phyloP scores from a whole-genome alignment of 2,797 vertebrate species.

The Fratercula arctica region DNA sequence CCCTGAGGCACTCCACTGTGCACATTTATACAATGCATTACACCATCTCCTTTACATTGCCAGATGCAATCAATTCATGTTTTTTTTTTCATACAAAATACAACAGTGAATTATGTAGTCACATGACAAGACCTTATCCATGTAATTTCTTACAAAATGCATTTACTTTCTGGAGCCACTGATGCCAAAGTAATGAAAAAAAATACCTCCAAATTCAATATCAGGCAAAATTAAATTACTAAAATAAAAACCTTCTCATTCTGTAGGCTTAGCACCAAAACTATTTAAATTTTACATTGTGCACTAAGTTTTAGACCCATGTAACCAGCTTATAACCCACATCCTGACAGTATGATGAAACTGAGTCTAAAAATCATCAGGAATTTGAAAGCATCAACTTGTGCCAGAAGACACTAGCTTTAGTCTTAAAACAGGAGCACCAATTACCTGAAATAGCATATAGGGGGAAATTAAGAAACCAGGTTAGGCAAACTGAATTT shows the following conservation, averaged over 20 bases:
- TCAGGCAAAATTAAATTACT: not conserved
- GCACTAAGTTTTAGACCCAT: not conserved
- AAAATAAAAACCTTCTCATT: not conserved
- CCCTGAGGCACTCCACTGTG: conserved; percentile 5
- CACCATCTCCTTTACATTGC: conserved; percentile 42
- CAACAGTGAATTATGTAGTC: not conserved
- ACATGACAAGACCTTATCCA: not conserved
- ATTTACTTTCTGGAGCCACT: conserved; percentile 36
- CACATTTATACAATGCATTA: conserved; percentile 55
- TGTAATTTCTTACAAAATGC: conserved; percentile 1
- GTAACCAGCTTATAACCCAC: not conserved
- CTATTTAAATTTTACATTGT: not conserved
- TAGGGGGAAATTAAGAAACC: not conserved
- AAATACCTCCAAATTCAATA: not conserved
- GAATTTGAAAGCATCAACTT: conserved; percentile 10
- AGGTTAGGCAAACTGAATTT: not conserved
- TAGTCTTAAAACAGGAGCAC: not conserved
- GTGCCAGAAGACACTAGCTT: not conserved
- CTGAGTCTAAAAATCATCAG: conserved; percentile 4
- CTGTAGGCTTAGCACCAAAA: not conserved
- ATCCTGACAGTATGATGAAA: conserved; percentile 15
- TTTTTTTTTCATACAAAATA: not conserved
- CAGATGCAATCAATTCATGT: conserved; percentile 38
- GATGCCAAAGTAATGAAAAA: not conserved
- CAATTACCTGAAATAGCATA: conserved; percentile 8